Evolutionary conservation across 1,140 invertebrate genomes (phyloP), one percentile per base, ranked within the genome.

Genomic region (Drosophila grimshawi): DNA sequence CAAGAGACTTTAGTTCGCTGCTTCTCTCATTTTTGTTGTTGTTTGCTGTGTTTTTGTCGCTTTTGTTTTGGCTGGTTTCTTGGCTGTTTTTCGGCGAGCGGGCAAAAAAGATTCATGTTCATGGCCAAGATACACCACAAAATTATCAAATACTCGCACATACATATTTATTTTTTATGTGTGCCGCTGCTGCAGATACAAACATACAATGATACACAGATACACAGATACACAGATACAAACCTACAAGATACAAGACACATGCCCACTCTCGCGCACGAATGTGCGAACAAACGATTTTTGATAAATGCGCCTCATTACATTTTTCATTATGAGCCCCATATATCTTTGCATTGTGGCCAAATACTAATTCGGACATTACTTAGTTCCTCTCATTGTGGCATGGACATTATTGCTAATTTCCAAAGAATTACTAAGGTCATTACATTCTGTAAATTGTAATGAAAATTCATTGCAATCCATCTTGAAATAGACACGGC

Each of bases 81-180:
- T 29, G 45, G 45, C 45, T 48, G 45, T 48, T 48, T 11, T 48
- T 49, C 64, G 39, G 64, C 57, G 19, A 70, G 69, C 37, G 37
- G 55, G 43, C 56, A 37, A 64, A 76, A 82, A 63, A 86, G 83
- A 86, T 88, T 86, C 82, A 88, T 86, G 82, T 86, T 76, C 76
- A 71, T 82, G 79, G 76, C 76, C 83, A 73, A 88, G 80, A 80
- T 68, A 86, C 80, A 71, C 29, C 76, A 68, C 65, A 79, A 86
- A 86, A 86, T 86, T 86, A 86, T 86, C 82, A 86, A 86, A 86
- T 86, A 79, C 79, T 81, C 61, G 61, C 76, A 70, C 66, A 85
- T 66, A 69, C 57, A 73, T 71, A 75, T 81, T 66, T 78, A 57
- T 80, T 63, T 56, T 51, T 75, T 75, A 63, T 75, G 67, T 88